A percentile compares a stretch with the other conserved stretches of the same genome.
These are phyloP conservation scores for Petrosia ficiformis DNA, from an alignment of 37 sponge, comb jelly and placozoan genomes.

Conservation along the genomic window DNA sequence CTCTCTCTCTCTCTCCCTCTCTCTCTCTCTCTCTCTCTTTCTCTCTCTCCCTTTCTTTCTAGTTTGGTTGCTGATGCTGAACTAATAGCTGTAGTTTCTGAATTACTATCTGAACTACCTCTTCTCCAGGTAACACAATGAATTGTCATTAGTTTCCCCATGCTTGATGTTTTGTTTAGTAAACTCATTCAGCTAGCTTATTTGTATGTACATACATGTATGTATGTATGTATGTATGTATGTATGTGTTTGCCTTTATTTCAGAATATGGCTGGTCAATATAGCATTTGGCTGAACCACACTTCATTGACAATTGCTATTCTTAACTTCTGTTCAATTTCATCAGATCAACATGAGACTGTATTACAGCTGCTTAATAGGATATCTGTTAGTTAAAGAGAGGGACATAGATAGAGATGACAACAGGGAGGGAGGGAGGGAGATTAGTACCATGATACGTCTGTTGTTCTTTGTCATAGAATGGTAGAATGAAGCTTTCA, in stretches of 20 bases:
- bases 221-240: no score
- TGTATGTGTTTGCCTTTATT: not conserved
- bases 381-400: slow-evolving; percentile 10
- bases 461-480: slow-evolving; percentile 8
- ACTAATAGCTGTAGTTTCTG: not conserved
- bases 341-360: slow-evolving; percentile 33
- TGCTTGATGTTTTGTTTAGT: no score
- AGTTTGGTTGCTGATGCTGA: not conserved
- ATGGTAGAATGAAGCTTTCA: slow-evolving; percentile 34
- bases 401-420: no score
- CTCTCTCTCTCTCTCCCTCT: not conserved
- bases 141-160: no score
- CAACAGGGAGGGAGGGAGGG: no score
- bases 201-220: no score
- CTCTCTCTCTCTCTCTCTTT: not conserved
- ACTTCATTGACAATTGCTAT: slow-evolving; percentile 56
- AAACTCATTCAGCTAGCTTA: no score
- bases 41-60: not conserved
- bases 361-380: slow-evolving; percentile 19
- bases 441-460: no score
- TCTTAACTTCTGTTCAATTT: slow-evolving; percentile 66
- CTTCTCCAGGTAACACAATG: no score
- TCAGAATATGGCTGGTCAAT: slow-evolving; percentile 26
- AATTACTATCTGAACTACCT: not conserved
- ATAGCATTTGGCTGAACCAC: slow-evolving; percentile 58